A percentile compares a stretch with the other conserved stretches of the same genome.
Evolutionary conservation across 2,797 vertebrate species (phyloP).

Genomic region (Myoxocephalus aenaeus): DNA sequence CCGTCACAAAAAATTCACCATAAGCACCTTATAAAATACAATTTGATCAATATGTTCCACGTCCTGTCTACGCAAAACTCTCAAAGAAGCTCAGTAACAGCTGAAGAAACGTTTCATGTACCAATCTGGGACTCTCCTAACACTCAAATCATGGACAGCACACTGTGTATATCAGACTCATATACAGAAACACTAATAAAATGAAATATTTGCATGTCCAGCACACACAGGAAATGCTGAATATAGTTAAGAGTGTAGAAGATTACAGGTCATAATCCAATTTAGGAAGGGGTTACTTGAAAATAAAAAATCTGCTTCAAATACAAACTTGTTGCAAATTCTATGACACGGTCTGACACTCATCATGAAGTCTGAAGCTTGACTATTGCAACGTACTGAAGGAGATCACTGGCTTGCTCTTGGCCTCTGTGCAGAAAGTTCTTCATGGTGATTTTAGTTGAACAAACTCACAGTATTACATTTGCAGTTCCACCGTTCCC

Average conservation of each 20-base stretch:
- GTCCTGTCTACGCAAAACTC: constrained; percentile 1
- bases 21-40: constrained; percentile 37
- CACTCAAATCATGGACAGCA: not conserved
- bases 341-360: constrained; percentile 14
- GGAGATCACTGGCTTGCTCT: constrained; percentile 19
- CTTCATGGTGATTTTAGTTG: constrained; percentile 19
- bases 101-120: constrained; percentile 9
- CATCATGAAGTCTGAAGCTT: constrained; percentile 3
- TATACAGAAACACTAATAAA: constrained; percentile 15
- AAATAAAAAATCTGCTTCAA: constrained; percentile 9
- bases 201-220: constrained; percentile 14
- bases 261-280: constrained; percentile 24
- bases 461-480: not conserved
- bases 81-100: constrained; percentile 20
- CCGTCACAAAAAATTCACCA: constrained; percentile 13
- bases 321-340: constrained; percentile 17
- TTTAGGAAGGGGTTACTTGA: constrained; percentile 19
- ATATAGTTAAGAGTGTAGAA: constrained; percentile 10
- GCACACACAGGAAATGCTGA: not conserved
- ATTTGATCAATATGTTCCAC: constrained; percentile 6
- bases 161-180: not conserved
- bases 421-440: constrained; percentile 47
- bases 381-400: not conserved
- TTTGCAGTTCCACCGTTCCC: constrained; percentile 15
- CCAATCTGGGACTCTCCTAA: not conserved